Evolutionary conservation across 2,888 invertebrate species (phyloP).

Genomic region (Limnephilus rhombicus): DNA sequence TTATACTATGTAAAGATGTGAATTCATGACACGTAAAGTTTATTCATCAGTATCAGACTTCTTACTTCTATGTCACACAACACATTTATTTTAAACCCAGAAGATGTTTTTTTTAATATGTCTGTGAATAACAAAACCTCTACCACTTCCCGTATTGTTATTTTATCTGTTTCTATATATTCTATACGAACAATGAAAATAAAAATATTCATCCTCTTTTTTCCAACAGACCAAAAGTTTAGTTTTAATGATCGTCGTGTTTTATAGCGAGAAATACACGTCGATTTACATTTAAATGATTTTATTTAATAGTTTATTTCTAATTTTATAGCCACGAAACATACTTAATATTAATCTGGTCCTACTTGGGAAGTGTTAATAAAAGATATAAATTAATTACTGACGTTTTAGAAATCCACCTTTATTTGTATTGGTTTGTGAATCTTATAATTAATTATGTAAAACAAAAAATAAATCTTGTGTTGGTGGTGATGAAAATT

Average conservation of each 20-base stretch:
- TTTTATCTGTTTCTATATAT: no score
- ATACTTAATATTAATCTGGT: background rate
- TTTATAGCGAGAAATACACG: background rate
- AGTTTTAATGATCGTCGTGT: background rate
- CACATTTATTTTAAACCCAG: background rate
- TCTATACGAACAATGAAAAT: no score
- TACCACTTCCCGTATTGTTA: background rate
- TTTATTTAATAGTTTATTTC: background rate
- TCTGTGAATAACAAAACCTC: background rate
- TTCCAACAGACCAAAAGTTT: background rate
- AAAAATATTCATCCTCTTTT: background rate
- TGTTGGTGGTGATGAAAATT: background rate
- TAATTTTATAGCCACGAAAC: background rate
- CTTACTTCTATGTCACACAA: background rate
- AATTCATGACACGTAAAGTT: no score
- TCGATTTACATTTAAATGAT: background rate
- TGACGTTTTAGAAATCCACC: background rate
- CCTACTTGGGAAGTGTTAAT: background rate
- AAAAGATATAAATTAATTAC: background rate
- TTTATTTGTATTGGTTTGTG: background rate
- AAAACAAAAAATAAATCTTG: background rate
- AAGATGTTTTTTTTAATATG: background rate
- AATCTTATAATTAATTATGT: background rate
- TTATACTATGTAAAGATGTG: no score
- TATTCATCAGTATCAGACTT: no score